phyloP scores from a whole-genome alignment of 2,888 invertebrate genomes.

The Lasius fuliginosus region DNA sequence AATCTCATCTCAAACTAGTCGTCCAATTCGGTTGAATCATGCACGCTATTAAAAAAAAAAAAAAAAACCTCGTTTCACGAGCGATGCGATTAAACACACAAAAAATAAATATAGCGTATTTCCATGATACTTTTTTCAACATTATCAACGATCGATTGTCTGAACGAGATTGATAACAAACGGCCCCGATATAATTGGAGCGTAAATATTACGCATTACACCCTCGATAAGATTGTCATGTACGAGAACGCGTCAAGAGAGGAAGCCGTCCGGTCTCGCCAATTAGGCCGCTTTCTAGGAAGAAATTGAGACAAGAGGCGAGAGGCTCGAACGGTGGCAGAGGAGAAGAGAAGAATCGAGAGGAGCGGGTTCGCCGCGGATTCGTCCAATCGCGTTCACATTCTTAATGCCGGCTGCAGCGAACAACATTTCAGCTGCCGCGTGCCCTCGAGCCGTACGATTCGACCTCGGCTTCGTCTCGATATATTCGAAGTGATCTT shows the following conservation, averaged over 20 bases:
- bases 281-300: constrained; percentile 43
- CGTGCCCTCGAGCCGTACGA: constrained; percentile 60
- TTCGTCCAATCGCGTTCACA: constrained; percentile 66
- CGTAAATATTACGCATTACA: not conserved
- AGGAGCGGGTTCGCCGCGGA: constrained; percentile 42
- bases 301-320: constrained; percentile 25
- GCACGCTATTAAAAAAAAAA: not conserved
- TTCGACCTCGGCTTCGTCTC: constrained; percentile 57
- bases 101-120: not conserved
- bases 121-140: not conserved
- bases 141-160: not conserved
- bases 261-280: not conserved
- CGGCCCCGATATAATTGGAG: not conserved
- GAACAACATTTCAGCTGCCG: constrained; percentile 60
- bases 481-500: constrained; percentile 62
- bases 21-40: constrained; percentile 56
- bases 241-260: not conserved
- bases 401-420: constrained; percentile 64
- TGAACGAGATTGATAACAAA: not conserved
- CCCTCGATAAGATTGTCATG: not conserved
- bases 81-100: not conserved
- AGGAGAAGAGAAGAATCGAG: not conserved
- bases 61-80: too few species aligned
- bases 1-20: constrained; percentile 48
- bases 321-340: not conserved